Evolutionary conservation across 2,113 vertebrate genomes (phyloP), one percentile per base, ranked within the genome.

Genomic region (Nymphicus hollandicus): DNA sequence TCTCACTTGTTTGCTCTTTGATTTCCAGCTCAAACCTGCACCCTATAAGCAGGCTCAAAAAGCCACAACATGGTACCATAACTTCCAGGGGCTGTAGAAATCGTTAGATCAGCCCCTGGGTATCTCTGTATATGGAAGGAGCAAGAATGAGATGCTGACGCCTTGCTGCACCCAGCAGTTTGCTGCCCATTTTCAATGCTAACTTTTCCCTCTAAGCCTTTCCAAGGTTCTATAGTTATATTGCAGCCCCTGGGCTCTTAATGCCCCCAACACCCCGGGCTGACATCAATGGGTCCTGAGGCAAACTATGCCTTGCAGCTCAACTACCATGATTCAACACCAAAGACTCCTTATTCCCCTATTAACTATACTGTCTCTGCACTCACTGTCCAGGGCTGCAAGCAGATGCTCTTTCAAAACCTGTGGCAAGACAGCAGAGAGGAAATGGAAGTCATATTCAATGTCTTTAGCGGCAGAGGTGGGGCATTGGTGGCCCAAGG

Each of bases 71-170:
- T 22, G 7, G 41, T 43, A 56, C 50, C 55, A 5, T 33, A 37
- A 79, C 11, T 28, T 39, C 46, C 37, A 70, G 58, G 28, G 24
- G 10, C 44, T 0, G 0, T 11, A 53, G 46, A 71, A 85, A 53
- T 35, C 0, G 0, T 15, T 33, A 29, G 22, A 20, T 29, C 27
- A 66, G 46, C 18, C 17, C 35, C 24, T 41, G 22, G n/a, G n/a
- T 29, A 71, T 9, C 64, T 50, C 33, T 46, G 25, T 35, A 7
- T 43, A 5, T 8, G 49, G n/a, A 47, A 90, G 28, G 23, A 68
- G 8, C 18, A 27, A 16, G 28, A 37, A 27, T 7, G 37, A 5
- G 2, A 41, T 37, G 47, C 56, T 44, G n/a, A 63, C 11, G 14
- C 14, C 33, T 29, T 31, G 35, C 68, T 56, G 55, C 49, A 65